Evolutionary conservation across 2,888 invertebrate genomes (phyloP), one percentile per base, ranked within the genome.

Genomic region (Campaea margaritaria): DNA sequence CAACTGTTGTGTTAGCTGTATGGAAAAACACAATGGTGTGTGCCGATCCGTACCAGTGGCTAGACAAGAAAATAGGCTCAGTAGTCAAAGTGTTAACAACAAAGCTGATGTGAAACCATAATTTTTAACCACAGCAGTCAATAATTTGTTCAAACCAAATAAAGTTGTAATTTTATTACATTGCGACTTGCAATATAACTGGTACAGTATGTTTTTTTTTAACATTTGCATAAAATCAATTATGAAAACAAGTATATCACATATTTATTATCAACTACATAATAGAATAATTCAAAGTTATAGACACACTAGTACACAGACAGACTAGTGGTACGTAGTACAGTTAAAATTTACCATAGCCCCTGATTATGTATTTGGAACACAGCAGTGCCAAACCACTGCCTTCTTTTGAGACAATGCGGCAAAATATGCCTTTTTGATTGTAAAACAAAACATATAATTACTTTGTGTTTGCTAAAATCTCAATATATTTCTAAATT

Each of bases 241-340:
- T 69, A 69, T 65, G 62, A 69, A 73, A 72, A 67, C 68, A 69
- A 74, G 64, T 58, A 73, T 76, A 76, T 78, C 78, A 78, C 75
- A 75, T 74, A 72, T 75, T 59, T 61, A 45, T 49, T 68, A 69
- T 15, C 46, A 53, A 58, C 63, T 63, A 62, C 43, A 57, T 31
- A 53, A 55, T 43, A 60, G 54, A 21, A 54, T 54, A 56, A 58
- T 57, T 57, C 58, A 58, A 55, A 53, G 60, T 41, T 58, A 27
- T 36, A 52, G 56, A 60, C 50, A 53, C 53, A 45, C 45, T 39
- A 52, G 21, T 5, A 21, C 5, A 5, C 21, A 21, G 21, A 21
- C 21, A 21, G 21, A 21, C 21, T 43, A 36, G 46, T 60, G 52
- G 39, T 56, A 58, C 58, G 46, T 60, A 50, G 39, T 56, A 58